A percentile compares a stretch with the other conserved stretches of the same genome.
phyloP scores from a whole-genome alignment of 2,113 vertebrate genomes.

The Macheiramphus alcinus region DNA sequence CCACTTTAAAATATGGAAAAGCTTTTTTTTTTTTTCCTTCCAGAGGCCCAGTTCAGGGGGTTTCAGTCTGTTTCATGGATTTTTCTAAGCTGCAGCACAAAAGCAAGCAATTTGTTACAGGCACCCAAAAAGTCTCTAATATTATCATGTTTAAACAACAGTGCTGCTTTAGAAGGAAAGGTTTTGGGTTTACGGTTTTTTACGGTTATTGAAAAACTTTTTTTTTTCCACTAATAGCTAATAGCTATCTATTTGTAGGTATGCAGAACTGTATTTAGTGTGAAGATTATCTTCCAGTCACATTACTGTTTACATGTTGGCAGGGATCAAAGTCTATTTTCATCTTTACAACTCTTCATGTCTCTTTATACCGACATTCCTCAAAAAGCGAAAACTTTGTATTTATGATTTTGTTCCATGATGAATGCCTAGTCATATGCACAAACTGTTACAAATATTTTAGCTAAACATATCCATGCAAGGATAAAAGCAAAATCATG shows the following conservation, averaged over 20 bases:
- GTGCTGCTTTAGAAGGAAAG: not conserved
- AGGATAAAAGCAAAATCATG: not conserved
- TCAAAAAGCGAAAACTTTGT: not conserved
- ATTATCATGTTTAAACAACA: not conserved
- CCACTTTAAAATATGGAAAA: constrained; percentile 39
- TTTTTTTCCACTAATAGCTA: not conserved
- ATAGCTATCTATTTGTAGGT: not conserved
- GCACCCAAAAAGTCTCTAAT: not conserved
- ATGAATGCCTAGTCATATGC: not conserved
- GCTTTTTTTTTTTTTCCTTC: not conserved
- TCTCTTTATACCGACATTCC: constrained; percentile 4
- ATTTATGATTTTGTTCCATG: not conserved
- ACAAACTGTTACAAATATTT: not conserved
- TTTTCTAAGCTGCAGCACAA: not conserved
- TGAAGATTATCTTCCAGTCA: not conserved
- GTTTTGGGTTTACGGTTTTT: not conserved
- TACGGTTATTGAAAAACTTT: not conserved
- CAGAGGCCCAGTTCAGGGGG: constrained; percentile 15
- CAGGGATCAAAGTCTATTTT: not conserved
- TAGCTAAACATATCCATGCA: not conserved
- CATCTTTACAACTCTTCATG: not conserved
- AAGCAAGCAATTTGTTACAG: not conserved
- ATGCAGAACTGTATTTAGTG: not conserved
- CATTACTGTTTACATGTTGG: not conserved
- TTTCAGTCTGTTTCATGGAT: not conserved